phyloP scores from a whole-genome alignment of 2,113 vertebrate genomes.

The Cyprinodon tularosa region DNA sequence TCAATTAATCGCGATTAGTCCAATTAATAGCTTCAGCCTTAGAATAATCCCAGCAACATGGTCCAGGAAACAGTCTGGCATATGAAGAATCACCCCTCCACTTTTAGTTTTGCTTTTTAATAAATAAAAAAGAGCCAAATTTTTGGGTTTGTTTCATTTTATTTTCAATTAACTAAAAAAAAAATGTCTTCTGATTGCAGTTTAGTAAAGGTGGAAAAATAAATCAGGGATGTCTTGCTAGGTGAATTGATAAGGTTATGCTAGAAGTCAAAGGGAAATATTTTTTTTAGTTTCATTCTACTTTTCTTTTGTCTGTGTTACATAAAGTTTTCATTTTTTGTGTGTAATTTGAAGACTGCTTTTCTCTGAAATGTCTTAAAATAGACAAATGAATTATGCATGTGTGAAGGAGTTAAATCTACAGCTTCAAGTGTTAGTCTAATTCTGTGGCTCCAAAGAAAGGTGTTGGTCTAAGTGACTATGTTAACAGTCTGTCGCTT shows the following conservation, averaged over 20 bases:
- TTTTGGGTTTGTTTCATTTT: neutral
- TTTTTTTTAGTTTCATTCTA: too few species aligned
- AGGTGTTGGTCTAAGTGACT: constrained; percentile 58
- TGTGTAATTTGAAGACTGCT: neutral
- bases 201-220: neutral
- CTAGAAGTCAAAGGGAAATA: neutral
- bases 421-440: constrained; percentile 51
- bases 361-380: constrained; percentile 24
- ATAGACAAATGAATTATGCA: constrained; percentile 36
- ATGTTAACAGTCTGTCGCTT: constrained; percentile 59
- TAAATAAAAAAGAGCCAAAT: too few species aligned
- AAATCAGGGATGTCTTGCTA: neutral
- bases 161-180: neutral
- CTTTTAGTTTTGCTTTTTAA: too few species aligned
- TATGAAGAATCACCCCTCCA: neutral
- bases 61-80: neutral
- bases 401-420: constrained; percentile 35
- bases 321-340: constrained; percentile 12
- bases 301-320: constrained; percentile 14
- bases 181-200: neutral
- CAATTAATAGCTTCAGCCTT: too few species aligned
- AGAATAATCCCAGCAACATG: neutral
- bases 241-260: neutral
- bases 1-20: too few species aligned
- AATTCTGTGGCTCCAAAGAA: constrained; percentile 44